Evolutionary conservation across 23 tunicate genomes (phyloP), one percentile per base, ranked within the genome.

Genomic region (Oikopleura dioica): DNA sequence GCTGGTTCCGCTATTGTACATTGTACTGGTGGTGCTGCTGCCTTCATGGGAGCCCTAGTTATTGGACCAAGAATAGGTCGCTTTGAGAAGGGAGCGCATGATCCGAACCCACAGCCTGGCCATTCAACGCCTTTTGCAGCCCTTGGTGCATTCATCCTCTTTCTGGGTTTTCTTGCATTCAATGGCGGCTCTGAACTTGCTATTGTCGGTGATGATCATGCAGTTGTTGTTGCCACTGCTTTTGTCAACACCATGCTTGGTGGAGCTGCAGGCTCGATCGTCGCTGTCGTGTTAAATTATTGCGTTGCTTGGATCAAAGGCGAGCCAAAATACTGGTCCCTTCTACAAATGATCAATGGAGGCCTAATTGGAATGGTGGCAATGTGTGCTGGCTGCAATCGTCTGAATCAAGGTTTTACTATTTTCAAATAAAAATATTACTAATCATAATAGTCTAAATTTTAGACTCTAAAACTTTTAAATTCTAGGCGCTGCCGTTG

Each of bases 281-380:
- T 78, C 1, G 83, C 83, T 36, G 63, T 88, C 80, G 32, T 84
- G 1, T 36, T 81, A 5, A 81, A 84, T 78, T 81, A 80, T 51
- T 69, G 75, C 31, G 77, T 59, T 24, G 80, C 79, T 16, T 80
- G 35, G 28, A 37, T 84, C 35, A 58, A 80, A 67, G 95, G 95
- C 9, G 67, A 79, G 37, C 83, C 79, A 35, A 78, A 76, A 35
- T 88, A 88, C 50, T 88, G 87, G 95, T 88, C 95, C 30, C 68
- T 88, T 55, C 58, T 88, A 1, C 38, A 78, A 51, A 86, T 82
- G 23, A 77, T 88, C 31, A 88, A 88, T 69, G 95, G 95, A 0
- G 95, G 82, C 37, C 59, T 88, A 44, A 81, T 85, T 55, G 95
- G 95, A 84, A 92, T 92, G 98, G 98, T 92, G 1, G 82, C 98